These are phyloP conservation scores for Cantharis rufa DNA, from an alignment of 2,888 invertebrate genomes.

Conservation along the genomic window DNA sequence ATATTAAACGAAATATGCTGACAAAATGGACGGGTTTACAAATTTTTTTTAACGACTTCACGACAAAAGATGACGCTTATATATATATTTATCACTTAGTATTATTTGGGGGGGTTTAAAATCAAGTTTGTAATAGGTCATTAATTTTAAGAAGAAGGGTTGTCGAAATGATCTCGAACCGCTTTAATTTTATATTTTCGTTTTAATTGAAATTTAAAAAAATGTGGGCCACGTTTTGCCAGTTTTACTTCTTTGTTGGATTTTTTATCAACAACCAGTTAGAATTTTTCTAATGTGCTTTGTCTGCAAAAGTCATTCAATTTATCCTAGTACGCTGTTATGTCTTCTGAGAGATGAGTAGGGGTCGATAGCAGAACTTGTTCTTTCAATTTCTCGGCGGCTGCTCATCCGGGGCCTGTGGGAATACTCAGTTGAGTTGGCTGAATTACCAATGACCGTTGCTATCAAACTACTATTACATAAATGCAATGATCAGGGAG, in stretches of 20 bases:
- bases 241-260: neutral
- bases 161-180: neutral
- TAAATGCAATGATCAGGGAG: constrained; percentile 4
- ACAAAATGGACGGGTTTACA: neutral
- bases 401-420: constrained; percentile 8
- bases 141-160: neutral
- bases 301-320: neutral
- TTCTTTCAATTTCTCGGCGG: constrained; percentile 19
- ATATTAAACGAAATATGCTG: neutral
- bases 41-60: neutral
- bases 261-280: neutral
- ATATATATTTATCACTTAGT: neutral
- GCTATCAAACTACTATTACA: constrained; percentile 9
- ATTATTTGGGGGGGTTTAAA: neutral
- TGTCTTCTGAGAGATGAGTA: constrained; percentile 6
- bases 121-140: neutral
- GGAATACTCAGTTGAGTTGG: constrained; percentile 15
- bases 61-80: neutral
- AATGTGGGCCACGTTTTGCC: neutral
- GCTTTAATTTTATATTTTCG: neutral
- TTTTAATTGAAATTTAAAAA: neutral
- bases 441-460: constrained; percentile 17
- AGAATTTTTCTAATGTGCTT: neutral
- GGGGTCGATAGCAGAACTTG: constrained; percentile 17
- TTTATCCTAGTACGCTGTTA: neutral